Evolutionary conservation across 2,113 vertebrate species (phyloP), one percentile per base, ranked within the genome.

Genomic region (Noturus placidus): DNA sequence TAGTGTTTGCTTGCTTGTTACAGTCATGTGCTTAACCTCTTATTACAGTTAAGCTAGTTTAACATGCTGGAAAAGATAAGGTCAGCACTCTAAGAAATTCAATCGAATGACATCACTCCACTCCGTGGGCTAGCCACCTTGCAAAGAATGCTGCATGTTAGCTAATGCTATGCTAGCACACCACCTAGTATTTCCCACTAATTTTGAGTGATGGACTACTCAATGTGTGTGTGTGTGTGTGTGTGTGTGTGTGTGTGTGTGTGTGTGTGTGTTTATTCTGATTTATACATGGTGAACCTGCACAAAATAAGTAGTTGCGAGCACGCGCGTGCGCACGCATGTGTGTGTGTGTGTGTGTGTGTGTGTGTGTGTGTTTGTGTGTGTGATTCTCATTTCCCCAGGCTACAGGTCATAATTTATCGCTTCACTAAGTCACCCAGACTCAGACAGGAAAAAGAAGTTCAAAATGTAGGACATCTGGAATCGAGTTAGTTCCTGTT

Each of bases 381-480:
- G 84, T 84, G 56, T 84, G 1, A 70, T 19, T 81, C 63, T 30
- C 69, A 52, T 88, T 76, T 25, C 52, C 56, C n/a, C 46, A 35
- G 78, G 22, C 63, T n/a, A 30, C 14, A n/a, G 61, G 25, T 25
- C 76, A 35, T 42, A 25, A 74, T 46, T 74, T 15, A 54, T 82
- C 79, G 30, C 54, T 85, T 89, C 38, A 84, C 33, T 20, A 76
- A 82, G 27, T 72, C 20, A 42, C 70, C 54, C 30, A 52, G 4
- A 67, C 57, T 30, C 76, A n/a, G 27, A 30, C 52, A 77, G 67
- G 67, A 30, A 57, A 76, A 85, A 85, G 76, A 85, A 35, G 30
- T 85, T 76, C n/a, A n/a, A n/a, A n/a, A n/a, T n/a, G n/a, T n/a
- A n/a, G n/a, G n/a, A n/a, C n/a, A n/a, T n/a, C n/a, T n/a, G n/a